Evolutionary conservation across 2,888 invertebrate species (phyloP).

Genomic region (Epirrita christyi): DNA sequence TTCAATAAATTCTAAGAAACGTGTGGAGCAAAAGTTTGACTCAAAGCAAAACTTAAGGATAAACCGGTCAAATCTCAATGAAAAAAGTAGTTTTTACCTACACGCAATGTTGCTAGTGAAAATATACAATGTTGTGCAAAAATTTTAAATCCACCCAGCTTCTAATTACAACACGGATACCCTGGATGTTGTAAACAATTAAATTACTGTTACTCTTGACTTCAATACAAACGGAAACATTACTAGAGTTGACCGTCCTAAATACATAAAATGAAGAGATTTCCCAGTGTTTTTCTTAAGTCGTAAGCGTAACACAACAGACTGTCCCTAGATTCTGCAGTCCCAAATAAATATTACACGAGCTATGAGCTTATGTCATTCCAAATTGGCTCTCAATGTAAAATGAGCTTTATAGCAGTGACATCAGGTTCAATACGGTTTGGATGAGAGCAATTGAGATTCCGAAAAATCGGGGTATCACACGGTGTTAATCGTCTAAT

Average conservation of each 20-base stretch:
- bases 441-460: too few species aligned
- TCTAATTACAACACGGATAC: neutral
- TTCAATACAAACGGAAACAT: conserved; percentile 13
- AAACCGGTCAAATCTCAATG: neutral
- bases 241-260: conserved; percentile 40
- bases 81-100: neutral
- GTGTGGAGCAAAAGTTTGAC: neutral
- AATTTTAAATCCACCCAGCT: neutral
- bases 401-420: too few species aligned
- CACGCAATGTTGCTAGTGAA: neutral
- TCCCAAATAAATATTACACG: conserved; percentile 49
- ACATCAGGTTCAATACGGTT: too few species aligned
- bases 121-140: neutral
- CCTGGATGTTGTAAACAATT: neutral
- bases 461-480: too few species aligned
- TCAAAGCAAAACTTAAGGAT: neutral
- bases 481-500: too few species aligned
- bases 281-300: conserved; percentile 49
- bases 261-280: conserved; percentile 49
- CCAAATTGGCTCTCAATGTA: neutral
- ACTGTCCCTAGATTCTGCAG: conserved; percentile 49
- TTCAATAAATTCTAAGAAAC: neutral
- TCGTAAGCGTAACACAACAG: conserved; percentile 43
- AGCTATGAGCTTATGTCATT: conserved; percentile 15
- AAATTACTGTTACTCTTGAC: conserved; percentile 9